These are phyloP conservation scores for Orthosia gothica DNA, from an alignment of 2,888 invertebrate species.

Conservation along the genomic window DNA sequence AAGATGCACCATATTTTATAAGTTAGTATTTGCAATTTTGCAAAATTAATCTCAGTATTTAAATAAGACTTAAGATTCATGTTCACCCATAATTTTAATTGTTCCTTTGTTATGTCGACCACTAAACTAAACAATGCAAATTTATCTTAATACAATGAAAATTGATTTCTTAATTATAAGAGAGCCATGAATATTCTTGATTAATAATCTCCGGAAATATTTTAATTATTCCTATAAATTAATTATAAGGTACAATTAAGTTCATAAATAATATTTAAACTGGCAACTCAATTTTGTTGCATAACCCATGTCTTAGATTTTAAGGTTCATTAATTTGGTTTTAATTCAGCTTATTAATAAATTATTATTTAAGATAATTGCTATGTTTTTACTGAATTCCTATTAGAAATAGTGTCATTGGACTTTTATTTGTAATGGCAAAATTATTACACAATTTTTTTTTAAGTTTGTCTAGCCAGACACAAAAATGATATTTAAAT, in stretches of 20 bases:
- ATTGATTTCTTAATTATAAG: conserved; percentile 11
- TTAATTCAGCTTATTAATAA: neutral
- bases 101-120: neutral
- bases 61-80: neutral
- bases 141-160: conserved; percentile 25
- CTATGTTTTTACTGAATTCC: neutral
- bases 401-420: neutral
- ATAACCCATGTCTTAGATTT: conserved; percentile 11
- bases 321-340: conserved; percentile 19
- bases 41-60: neutral
- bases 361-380: neutral
- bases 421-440: neutral
- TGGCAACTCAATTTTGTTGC: conserved; percentile 5
- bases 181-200: conserved; percentile 15
- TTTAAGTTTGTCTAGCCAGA: conserved; percentile 6
- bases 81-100: conserved; percentile 18
- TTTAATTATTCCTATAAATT: conserved; percentile 33
- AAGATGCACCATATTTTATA: neutral
- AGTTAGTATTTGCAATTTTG: neutral
- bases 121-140: neutral
- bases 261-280: conserved; percentile 28
- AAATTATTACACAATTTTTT: neutral
- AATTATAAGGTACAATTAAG: conserved; percentile 30
- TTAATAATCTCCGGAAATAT: conserved; percentile 31
- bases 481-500: neutral